Conservation (phyloP, 2,888 invertebrate genomes). For the Philereme transversata region DNA sequence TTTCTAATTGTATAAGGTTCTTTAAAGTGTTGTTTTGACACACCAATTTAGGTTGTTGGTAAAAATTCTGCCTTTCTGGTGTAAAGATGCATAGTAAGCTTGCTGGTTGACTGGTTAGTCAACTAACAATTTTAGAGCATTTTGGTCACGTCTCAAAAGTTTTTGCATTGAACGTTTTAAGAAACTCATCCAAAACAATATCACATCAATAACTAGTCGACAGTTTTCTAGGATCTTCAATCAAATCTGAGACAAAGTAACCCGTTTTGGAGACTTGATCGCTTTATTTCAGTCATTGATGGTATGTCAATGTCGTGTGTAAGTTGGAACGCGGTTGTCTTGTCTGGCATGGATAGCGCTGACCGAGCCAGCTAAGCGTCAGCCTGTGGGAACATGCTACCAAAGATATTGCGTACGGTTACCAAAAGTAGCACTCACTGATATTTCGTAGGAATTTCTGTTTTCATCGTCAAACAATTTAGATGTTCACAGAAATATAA, state of each 20-base stretch:
- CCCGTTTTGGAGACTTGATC: constrained; percentile 11
- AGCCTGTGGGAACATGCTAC: constrained; percentile 57
- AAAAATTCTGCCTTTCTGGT: neutral
- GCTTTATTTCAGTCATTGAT: constrained; percentile 35
- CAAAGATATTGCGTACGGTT: constrained; percentile 45
- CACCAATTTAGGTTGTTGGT: neutral
- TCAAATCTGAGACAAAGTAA: neutral
- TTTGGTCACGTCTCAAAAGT: too few relatives aligned
- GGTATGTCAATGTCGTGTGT: constrained; percentile 31
- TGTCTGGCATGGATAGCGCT: constrained; percentile 67
- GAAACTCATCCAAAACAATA: neutral
- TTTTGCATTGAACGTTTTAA: too few relatives aligned
- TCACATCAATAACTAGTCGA: constrained; percentile 6
- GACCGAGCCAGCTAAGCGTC: constrained; percentile 54
- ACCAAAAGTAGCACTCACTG: constrained; percentile 27
- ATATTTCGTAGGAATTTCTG: neutral
- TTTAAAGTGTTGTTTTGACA: neutral
- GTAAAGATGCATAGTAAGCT: too few relatives aligned
- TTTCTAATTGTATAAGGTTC: neutral
- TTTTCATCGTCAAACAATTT: too few relatives aligned
- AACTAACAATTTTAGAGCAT: too few relatives aligned
- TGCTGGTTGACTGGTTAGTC: too few relatives aligned
- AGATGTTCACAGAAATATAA: too few relatives aligned
- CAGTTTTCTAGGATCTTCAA: constrained; percentile 6
- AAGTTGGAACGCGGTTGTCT: constrained; percentile 29